Base-by-base conservation (phyloP, 2,113 vertebrate genomes). In the Oryzias woworae region DNA sequence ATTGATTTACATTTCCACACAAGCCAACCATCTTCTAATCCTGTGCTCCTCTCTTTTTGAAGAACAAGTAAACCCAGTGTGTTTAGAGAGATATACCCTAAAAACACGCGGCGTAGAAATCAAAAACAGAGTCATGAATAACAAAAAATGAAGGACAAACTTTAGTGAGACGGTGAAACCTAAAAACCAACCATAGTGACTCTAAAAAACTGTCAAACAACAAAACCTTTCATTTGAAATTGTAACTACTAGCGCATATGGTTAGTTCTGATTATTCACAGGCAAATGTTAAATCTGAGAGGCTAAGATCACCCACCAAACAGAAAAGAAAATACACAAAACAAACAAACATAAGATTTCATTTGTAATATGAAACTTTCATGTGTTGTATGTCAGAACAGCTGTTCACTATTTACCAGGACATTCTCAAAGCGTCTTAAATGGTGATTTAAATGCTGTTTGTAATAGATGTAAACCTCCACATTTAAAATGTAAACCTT, bases 401-500 rank as follows among this genome's bases (percentile, higher is more conserved):
- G 55, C 64, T 6, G 43, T 58, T 62, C 3, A 12, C 56, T 41
- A 57, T 75, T 79, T 68, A 75, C 14, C 2, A 66, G 24, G 16
- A 10, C 20, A 20, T 28, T 43, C 26, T 20, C 36, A 46, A 50
- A 18, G 16, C 18, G 59, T 28, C 52, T n/a, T 12, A 53, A 50
- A 42, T 43, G 20, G 59, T 8, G 16, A 61, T 51, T 36, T 36
- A 36, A 36, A 36, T 10, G 7, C 36, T 36, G 36, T 36, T 36
- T 36, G 36, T 10, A 36, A 60, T 58, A 61, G n/a, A 18, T 1
- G 6, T 66, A 75, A 77, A 70, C 44, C 26, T 60, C 62, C 49
- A 60, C 67, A 81, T 75, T 68, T 54, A 20, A 36, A 79, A 68
- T 61, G 31, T 80, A 80, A 85, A 77, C 73, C 81, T 62, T 50